A percentile compares a stretch with the other conserved stretches of the same genome.
Evolutionary conservation across 2,797 vertebrate species (phyloP).

Genomic region (Enteromius paludinosus): DNA sequence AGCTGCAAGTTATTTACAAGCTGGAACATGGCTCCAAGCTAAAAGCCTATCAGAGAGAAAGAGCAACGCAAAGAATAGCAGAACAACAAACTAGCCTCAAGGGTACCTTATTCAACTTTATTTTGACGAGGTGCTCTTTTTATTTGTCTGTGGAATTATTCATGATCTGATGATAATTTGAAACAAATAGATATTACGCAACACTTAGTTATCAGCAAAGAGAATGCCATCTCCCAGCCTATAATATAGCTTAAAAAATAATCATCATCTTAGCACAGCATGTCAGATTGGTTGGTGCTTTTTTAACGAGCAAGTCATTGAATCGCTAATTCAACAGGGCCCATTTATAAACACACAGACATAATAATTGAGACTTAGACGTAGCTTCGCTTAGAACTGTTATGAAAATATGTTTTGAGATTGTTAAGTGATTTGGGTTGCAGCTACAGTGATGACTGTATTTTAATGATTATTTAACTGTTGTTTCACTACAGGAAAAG

Average conservation of each 20-base stretch:
- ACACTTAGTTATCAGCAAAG: neutral
- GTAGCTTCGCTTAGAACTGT: neutral
- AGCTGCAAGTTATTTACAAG: conserved; percentile 22
- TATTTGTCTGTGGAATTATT: conserved; percentile 17
- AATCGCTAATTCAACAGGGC: neutral
- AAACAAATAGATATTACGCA: conserved; percentile 13
- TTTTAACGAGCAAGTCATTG: neutral
- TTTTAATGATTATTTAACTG: too few species aligned
- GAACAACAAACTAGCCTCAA: conserved; percentile 17
- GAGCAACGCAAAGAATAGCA: neutral
- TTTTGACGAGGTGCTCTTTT: neutral
- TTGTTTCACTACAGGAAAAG: too few species aligned
- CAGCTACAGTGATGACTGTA: too few species aligned
- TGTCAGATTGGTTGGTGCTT: neutral
- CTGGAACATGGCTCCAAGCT: conserved; percentile 4
- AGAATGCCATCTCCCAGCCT: neutral
- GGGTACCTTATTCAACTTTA: neutral
- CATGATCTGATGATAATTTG: neutral
- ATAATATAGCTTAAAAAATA: neutral
- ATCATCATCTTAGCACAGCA: neutral
- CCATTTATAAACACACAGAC: neutral
- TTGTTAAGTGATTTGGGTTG: too few species aligned
- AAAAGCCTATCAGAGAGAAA: neutral
- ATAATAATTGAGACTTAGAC: neutral
- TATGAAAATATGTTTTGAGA: neutral